phyloP scores from a whole-genome alignment of 2,888 invertebrate species.

The Cephus spinipes region DNA sequence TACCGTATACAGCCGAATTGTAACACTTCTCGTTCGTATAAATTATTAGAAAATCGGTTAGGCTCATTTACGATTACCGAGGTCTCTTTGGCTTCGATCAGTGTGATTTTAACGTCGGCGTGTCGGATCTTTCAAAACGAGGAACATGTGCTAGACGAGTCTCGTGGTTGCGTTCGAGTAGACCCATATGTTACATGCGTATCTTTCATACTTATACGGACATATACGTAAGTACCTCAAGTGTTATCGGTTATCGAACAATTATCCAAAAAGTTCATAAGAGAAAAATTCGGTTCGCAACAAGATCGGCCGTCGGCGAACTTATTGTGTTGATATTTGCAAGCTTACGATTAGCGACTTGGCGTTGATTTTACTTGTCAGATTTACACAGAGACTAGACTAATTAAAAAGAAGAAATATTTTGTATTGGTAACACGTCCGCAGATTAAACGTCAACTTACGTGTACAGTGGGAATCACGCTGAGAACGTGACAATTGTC shows the following conservation, averaged over 20 bases:
- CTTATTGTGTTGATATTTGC: neutral
- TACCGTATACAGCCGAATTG: neutral
- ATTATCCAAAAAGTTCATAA: neutral
- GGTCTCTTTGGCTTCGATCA: neutral
- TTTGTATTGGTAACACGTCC: neutral
- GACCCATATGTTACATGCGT: neutral
- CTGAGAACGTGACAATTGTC: neutral
- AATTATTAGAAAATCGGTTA: neutral
- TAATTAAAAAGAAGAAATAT: neutral
- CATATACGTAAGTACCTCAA: neutral
- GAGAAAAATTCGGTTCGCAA: neutral
- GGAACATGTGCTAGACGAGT: neutral
- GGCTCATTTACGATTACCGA: neutral
- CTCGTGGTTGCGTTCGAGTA: neutral
- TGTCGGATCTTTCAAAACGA: neutral
- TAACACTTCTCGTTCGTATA: neutral
- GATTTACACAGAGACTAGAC: neutral
- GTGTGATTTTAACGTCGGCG: neutral
- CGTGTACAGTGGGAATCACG: neutral
- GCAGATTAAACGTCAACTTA: neutral
- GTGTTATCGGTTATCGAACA: neutral
- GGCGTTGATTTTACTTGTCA: neutral
- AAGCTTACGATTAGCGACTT: neutral
- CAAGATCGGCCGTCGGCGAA: neutral
- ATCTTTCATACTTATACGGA: neutral